phyloP scores from a whole-genome alignment of 2,888 invertebrate species.

The Dorcus parallelipipedus region DNA sequence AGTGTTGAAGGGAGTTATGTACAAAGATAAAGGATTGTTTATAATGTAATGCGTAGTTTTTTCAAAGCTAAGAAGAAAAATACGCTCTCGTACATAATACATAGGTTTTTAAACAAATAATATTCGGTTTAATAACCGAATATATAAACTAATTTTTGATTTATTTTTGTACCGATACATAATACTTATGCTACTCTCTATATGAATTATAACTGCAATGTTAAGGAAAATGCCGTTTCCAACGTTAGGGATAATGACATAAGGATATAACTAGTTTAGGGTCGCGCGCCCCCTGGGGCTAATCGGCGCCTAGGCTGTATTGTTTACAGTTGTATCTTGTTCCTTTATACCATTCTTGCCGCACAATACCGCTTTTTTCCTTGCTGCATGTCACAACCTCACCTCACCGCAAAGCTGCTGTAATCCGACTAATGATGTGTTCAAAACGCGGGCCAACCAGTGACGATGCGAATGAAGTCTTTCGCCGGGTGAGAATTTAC shows the following conservation, averaged over 20 bases:
- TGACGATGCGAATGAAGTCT: constrained; percentile 9
- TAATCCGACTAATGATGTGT: constrained; percentile 45
- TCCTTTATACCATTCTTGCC: constrained; percentile 39
- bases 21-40: no score
- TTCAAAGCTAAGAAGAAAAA: no score
- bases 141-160: no score
- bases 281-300: constrained; percentile 40
- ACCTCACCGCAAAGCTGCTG: constrained; percentile 39
- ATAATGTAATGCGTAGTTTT: no score
- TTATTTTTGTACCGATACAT: no score
- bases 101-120: no score
- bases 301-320: constrained; percentile 44
- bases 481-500: no score
- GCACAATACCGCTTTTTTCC: constrained; percentile 40
- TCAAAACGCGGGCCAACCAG: constrained; percentile 18
- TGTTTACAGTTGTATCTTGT: constrained; percentile 43
- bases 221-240: background rate
- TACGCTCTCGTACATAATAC: no score
- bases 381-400: constrained; percentile 40
- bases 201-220: background rate
- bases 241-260: constrained; percentile 29
- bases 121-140: no score
- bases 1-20: no score
- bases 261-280: constrained; percentile 43
- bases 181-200: no score